phyloP scores from a whole-genome alignment of 2,113 vertebrate species.

The Anarrhichthys ocellatus region DNA sequence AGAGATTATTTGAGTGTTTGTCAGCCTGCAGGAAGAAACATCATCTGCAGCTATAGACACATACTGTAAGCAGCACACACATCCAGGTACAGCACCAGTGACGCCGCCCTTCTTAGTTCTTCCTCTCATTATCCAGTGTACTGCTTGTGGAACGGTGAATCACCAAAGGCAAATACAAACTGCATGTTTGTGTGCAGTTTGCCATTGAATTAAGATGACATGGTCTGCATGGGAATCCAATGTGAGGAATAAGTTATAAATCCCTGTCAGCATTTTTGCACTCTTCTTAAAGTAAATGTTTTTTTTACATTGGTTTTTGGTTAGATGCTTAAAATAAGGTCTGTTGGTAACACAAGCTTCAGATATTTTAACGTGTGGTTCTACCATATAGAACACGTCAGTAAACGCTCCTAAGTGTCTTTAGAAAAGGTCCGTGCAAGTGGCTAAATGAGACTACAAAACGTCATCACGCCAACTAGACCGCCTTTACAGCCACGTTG shows the following conservation, averaged over 20 bases:
- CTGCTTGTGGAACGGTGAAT: constrained; percentile 43
- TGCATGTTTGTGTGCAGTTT: constrained; percentile 55
- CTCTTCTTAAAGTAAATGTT: too few relatives aligned
- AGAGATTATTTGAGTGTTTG: constrained; percentile 36
- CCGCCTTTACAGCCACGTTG: too few relatives aligned
- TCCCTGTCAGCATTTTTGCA: too few relatives aligned
- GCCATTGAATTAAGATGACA: constrained; percentile 31
- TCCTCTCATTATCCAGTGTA: constrained; percentile 50
- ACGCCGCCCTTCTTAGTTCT: constrained; percentile 31
- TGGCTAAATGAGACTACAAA: too few relatives aligned
- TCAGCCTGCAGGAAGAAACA: constrained; percentile 35
- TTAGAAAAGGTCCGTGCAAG: too few relatives aligned
- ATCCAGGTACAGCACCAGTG: constrained; percentile 40
- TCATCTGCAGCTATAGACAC: constrained; percentile 6
- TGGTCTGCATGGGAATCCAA: constrained; percentile 10
- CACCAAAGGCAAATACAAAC: constrained; percentile 50
- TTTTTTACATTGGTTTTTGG: too few relatives aligned
- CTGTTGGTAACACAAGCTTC: too few relatives aligned
- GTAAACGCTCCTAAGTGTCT: too few relatives aligned
- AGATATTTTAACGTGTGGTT: too few relatives aligned
- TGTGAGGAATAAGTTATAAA: neutral
- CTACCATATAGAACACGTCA: too few relatives aligned
- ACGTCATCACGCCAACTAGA: too few relatives aligned
- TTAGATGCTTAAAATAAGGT: too few relatives aligned
- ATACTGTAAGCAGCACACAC: constrained; percentile 16